A percentile compares a stretch with the other conserved stretches of the same genome.
These are phyloP conservation scores for Callithrix jacchus DNA, from an alignment of 2,113 vertebrate genomes.

Conservation along the genomic window DNA sequence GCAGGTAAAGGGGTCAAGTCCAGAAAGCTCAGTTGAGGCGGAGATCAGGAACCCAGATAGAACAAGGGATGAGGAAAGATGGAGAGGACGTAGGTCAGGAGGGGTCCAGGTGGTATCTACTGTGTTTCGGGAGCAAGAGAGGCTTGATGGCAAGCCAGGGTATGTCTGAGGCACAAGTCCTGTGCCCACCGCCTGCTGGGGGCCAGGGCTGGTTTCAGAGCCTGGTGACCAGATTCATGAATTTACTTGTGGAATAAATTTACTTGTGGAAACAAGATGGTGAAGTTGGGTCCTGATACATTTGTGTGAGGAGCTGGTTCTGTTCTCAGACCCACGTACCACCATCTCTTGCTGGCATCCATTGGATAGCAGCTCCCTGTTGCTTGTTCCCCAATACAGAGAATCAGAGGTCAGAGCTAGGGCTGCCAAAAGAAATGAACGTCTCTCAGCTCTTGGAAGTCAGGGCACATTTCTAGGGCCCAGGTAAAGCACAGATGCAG, in stretches of 20 bases:
- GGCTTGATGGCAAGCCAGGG: background rate
- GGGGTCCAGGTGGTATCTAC: no score
- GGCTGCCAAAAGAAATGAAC: background rate
- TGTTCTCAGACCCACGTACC: no score
- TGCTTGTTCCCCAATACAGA: background rate
- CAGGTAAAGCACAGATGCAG: background rate
- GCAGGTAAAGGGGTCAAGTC: background rate
- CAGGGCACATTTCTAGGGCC: background rate
- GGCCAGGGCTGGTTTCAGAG: background rate
- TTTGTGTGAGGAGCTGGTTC: no score
- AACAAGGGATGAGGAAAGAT: background rate
- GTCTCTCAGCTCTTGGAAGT: background rate
- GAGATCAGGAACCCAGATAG: background rate
- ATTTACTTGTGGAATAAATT: no score
- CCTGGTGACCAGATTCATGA: background rate
- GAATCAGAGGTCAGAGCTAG: background rate
- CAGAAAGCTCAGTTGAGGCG: background rate
- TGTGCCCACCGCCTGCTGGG: background rate
- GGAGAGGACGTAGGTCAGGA: background rate
- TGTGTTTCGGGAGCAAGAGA: background rate
- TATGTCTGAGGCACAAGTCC: no score
- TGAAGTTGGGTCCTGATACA: background rate
- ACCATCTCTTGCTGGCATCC: background rate
- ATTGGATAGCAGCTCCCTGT: background rate
- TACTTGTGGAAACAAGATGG: no score